These are phyloP conservation scores for Caenorhabditis zanzibari DNA, from an alignment of 2,888 invertebrate genomes.

Conservation along the genomic window DNA sequence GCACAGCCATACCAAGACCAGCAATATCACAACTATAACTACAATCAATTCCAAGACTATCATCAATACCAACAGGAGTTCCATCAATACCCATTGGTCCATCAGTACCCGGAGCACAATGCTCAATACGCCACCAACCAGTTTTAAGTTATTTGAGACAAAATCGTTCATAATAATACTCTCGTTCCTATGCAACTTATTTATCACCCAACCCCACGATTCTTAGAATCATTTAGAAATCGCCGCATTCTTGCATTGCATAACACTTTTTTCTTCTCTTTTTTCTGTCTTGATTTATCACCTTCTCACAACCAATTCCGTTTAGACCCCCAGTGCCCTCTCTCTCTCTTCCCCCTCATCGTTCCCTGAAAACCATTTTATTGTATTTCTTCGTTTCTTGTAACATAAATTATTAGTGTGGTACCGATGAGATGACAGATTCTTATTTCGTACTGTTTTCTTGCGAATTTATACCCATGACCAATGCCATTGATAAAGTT, in stretches of 20 bases:
- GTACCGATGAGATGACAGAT: neutral
- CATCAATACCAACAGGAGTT: slow-evolving; percentile 4
- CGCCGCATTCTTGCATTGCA: slow-evolving; percentile 56
- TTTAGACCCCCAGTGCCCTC: slow-evolving; percentile 10
- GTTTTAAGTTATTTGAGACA: neutral
- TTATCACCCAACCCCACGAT: neutral
- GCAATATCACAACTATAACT: neutral
- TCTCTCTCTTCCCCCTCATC: slow-evolving; percentile 1
- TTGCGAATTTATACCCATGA: slow-evolving; percentile 13
- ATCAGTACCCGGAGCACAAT: neutral
- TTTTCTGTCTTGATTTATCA: slow-evolving; percentile 9
- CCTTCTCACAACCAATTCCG: slow-evolving; percentile 27
- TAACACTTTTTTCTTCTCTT: slow-evolving; percentile 39
- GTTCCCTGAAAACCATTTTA: neutral
- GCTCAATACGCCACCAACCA: neutral
- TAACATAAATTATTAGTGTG: slow-evolving; percentile 1
- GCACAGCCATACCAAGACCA: neutral
- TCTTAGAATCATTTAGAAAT: slow-evolving; percentile 16
- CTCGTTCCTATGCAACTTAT: slow-evolving; percentile 2
- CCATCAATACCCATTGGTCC: neutral
- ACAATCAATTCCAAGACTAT: neutral
- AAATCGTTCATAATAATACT: neutral
- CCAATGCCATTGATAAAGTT: slow-evolving; percentile 7
- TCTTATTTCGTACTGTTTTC: neutral
- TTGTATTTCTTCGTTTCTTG: neutral